A percentile compares a stretch with the other conserved stretches of the same genome.
Conservation (phyloP, 2,888 invertebrate species). For the Achlya flavicornis region DNA sequence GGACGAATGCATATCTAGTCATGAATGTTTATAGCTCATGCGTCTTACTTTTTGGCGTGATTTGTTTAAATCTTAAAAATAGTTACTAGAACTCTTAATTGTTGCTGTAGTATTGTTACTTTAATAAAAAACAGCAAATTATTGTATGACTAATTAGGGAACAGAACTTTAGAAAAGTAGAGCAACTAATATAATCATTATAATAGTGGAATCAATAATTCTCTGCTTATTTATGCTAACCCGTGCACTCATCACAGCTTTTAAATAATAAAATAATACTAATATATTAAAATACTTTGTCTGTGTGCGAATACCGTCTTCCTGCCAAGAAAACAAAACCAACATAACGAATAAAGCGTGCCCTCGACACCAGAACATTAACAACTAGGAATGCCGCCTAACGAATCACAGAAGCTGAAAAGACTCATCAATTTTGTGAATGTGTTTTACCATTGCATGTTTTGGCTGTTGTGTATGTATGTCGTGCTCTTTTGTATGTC, state of each 20-base stretch:
- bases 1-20: conserved; percentile 19
- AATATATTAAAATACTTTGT: conserved; percentile 42
- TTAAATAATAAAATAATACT: conserved; percentile 35
- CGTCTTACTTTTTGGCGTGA: conserved; percentile 81
- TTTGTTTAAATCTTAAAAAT: conserved; percentile 21
- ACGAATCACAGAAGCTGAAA: conserved; percentile 71
- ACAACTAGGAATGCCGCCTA: conserved; percentile 76
- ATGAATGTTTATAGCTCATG: conserved; percentile 62
- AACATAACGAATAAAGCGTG: conserved; percentile 55
- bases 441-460: conserved; percentile 73
- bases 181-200: background rate
- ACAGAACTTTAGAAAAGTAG: background rate
- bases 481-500: conserved; percentile 62
- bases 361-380: conserved; percentile 68
- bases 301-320: conserved; percentile 80
- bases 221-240: conserved; percentile 24
- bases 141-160: background rate
- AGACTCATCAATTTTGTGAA: conserved; percentile 68
- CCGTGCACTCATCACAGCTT: conserved; percentile 32
- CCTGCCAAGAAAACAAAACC: conserved; percentile 72
- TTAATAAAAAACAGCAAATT: background rate
- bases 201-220: background rate
- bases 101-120: background rate
- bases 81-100: background rate
- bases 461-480: conserved; percentile 74